Percentiles rank a stretch among this genome's conserved stretches.
phyloP scores from a whole-genome alignment of 2,888 invertebrate species.

The Micoletzkya japonica region DNA sequence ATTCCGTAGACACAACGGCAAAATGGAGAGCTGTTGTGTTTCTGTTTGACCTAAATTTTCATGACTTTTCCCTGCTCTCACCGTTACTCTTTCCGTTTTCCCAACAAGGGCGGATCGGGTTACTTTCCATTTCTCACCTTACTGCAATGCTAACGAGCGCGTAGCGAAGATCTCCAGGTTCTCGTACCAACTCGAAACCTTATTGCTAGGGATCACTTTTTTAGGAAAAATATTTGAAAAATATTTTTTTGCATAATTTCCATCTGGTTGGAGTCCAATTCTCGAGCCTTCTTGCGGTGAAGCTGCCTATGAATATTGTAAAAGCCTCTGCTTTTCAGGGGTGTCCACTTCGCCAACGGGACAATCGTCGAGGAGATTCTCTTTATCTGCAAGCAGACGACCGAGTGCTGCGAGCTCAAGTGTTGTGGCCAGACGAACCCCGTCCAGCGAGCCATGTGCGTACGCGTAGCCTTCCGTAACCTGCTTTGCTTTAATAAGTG shows the following conservation, averaged over 20 bases:
- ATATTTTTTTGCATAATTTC: neutral
- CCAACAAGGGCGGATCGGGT: neutral
- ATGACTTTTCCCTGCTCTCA: too few relatives aligned
- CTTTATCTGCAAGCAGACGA: slow-evolving; percentile 9
- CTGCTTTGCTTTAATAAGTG: neutral
- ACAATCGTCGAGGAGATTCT: neutral
- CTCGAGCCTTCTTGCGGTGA: neutral
- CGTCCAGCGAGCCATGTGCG: neutral
- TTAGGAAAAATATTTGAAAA: neutral
- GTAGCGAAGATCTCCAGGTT: too few relatives aligned
- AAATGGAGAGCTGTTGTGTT: too few relatives aligned
- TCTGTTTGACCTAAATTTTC: too few relatives aligned
- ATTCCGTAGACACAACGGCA: too few relatives aligned
- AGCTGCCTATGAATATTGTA: neutral
- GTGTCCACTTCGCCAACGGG: slow-evolving; percentile 20
- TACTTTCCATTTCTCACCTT: too few relatives aligned
- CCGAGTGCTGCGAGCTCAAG: slow-evolving; percentile 16
- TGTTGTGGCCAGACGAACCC: slow-evolving; percentile 3
- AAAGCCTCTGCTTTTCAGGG: neutral
- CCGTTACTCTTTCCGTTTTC: too few relatives aligned
- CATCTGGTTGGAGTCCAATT: neutral
- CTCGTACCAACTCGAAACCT: too few relatives aligned
- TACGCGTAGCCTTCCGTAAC: neutral
- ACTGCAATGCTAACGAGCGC: too few relatives aligned
- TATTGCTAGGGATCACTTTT: neutral